Evolutionary conservation across 2,888 invertebrate genomes (phyloP).

Genomic region (Rhynchonema sp.): DNA sequence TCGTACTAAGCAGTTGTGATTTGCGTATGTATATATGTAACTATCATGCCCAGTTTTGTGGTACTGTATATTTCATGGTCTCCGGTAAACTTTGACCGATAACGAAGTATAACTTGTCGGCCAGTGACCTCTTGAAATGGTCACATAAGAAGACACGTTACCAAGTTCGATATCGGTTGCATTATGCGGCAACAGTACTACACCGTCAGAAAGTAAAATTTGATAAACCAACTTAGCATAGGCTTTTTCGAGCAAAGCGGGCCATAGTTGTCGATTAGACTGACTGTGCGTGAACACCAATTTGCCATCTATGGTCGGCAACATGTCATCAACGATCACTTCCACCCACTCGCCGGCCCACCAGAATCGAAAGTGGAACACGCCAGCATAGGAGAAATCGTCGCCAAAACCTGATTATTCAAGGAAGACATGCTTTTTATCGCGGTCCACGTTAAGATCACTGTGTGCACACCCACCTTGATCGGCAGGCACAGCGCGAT

Average conservation of each 20-base stretch:
- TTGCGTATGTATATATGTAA: no score
- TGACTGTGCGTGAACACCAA: slow-evolving; percentile 65
- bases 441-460: no score
- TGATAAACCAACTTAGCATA: slow-evolving; percentile 56
- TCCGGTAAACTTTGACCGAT: no score
- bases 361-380: slow-evolving; percentile 49
- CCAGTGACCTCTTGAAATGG: no score
- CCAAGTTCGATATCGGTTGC: neutral
- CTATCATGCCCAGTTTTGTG: no score
- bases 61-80: no score
- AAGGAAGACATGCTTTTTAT: no score
- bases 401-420: slow-evolving; percentile 43
- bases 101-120: no score
- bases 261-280: slow-evolving; percentile 64
- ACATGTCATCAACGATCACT: slow-evolving; percentile 57
- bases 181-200: neutral
- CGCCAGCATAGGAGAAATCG: slow-evolving; percentile 29
- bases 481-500: slow-evolving; percentile 72
- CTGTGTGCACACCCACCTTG: no score
- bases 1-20: no score
- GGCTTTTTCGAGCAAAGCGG: slow-evolving; percentile 69
- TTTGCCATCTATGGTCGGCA: slow-evolving; percentile 66
- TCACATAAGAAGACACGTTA: neutral
- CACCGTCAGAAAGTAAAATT: no score
- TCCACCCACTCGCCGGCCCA: slow-evolving; percentile 8